Conservation (phyloP, 2,797 vertebrate species). For the Podarcis lilfordi region DNA sequence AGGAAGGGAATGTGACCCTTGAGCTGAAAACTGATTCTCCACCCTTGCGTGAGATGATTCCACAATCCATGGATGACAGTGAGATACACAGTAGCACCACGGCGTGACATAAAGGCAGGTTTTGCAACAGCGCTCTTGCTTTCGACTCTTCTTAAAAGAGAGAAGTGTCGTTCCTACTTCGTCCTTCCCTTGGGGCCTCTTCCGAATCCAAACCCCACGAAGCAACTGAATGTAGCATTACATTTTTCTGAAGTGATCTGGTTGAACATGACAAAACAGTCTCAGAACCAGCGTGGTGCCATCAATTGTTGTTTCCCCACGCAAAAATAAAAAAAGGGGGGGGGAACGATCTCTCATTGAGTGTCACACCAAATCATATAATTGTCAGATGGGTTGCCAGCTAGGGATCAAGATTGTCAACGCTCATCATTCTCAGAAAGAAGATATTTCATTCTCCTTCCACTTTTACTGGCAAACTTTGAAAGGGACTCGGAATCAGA, state of each 20-base stretch:
- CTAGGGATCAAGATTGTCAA: neutral
- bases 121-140: neutral
- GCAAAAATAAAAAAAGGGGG: slow-evolving; percentile 3
- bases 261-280: neutral
- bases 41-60: neutral
- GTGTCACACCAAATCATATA: slow-evolving; percentile 22
- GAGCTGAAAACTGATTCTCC: too few relatives aligned
- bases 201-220: neutral
- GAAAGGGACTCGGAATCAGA: slow-evolving; percentile 2
- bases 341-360: neutral
- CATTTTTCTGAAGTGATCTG: neutral
- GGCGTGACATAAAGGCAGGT: neutral
- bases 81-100: neutral
- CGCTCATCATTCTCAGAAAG: slow-evolving; percentile 42
- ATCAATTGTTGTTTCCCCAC: slow-evolving; percentile 22
- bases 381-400: slow-evolving; percentile 36
- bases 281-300: neutral
- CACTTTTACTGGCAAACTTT: slow-evolving; percentile 33
- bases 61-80: neutral
- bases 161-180: neutral
- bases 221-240: neutral
- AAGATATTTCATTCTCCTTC: slow-evolving; percentile 49
- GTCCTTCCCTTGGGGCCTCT: neutral
- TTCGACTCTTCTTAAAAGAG: neutral
- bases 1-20: too few relatives aligned